Percentiles rank a stretch among this genome's conserved stretches.
Conservation (phyloP, 2,113 vertebrate genomes). For the Paraplagusia blochii region DNA sequence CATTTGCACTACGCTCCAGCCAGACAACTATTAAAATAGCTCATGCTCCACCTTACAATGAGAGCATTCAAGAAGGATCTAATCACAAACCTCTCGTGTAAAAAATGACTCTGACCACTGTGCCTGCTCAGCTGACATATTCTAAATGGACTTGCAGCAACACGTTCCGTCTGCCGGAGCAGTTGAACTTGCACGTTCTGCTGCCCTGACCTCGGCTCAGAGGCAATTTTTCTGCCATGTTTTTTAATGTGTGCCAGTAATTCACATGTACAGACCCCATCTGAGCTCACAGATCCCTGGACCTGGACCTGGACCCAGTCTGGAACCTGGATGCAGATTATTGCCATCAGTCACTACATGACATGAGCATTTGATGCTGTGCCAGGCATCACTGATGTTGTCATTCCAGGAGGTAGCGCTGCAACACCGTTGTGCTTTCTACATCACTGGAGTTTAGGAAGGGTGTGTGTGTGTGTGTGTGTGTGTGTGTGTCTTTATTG, state of each 20-base stretch:
- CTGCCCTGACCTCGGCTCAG: constrained; percentile 51
- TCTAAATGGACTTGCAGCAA: constrained; percentile 37
- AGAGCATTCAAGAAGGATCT: background rate
- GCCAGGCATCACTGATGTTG: constrained; percentile 61
- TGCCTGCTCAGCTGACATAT: constrained; percentile 18
- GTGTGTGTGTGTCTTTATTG: constrained; percentile 30
- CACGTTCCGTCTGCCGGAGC: constrained; percentile 41
- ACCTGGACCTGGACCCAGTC: constrained; percentile 47
- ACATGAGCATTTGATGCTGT: constrained; percentile 60
- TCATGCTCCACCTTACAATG: too few species aligned
- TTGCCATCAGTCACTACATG: constrained; percentile 63
- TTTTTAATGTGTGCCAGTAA: constrained; percentile 64
- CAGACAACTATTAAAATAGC: too few species aligned
- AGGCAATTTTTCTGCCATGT: constrained; percentile 50
- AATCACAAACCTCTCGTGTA: constrained; percentile 8
- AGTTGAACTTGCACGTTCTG: constrained; percentile 54
- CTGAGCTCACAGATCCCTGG: constrained; percentile 47
- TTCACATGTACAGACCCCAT: constrained; percentile 52
- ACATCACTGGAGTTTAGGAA: constrained; percentile 36
- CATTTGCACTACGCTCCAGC: too few species aligned
- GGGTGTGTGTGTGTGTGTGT: constrained; percentile 27
- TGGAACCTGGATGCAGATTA: constrained; percentile 36
- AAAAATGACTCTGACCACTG: constrained; percentile 17
- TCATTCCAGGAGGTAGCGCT: constrained; percentile 51
- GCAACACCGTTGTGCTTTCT: constrained; percentile 36